These are phyloP conservation scores for Rhinoderma darwinii DNA, from an alignment of 2,113 vertebrate species.

Conservation along the genomic window DNA sequence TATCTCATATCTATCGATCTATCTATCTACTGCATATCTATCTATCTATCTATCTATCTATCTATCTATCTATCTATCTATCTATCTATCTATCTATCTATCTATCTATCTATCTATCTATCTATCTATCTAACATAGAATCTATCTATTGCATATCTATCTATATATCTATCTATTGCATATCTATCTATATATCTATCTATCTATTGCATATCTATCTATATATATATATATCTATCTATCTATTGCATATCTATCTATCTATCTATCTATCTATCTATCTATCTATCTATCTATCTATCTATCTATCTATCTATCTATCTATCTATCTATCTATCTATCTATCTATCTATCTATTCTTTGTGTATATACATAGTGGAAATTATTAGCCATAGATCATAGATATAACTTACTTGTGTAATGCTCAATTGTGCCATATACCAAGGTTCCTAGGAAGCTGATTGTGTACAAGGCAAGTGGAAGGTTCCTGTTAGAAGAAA, in stretches of 20 bases:
- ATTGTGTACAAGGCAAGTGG: constrained; percentile 67
- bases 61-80: constrained; percentile 9
- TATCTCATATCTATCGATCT: constrained; percentile 20
- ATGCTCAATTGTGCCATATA: constrained; percentile 73
- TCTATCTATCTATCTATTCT: neutral
- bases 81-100: constrained; percentile 17
- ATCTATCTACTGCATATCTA: neutral
- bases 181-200: neutral
- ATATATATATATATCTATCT: neutral
- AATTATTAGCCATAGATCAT: neutral
- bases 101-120: neutral
- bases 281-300: neutral
- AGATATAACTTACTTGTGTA: constrained; percentile 74
- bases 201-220: no score
- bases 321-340: no score
- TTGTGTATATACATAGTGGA: neutral
- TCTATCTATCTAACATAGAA: constrained; percentile 13
- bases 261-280: neutral
- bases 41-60: constrained; percentile 10
- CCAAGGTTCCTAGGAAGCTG: constrained; percentile 69
- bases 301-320: neutral
- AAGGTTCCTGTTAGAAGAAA: constrained; percentile 72
- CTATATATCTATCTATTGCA: neutral
- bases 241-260: neutral
- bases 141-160: constrained; percentile 29